Evolutionary conservation across 2,797 vertebrate genomes (phyloP), one percentile per base, ranked within the genome.

Genomic region (Corythornis leucogaster): DNA sequence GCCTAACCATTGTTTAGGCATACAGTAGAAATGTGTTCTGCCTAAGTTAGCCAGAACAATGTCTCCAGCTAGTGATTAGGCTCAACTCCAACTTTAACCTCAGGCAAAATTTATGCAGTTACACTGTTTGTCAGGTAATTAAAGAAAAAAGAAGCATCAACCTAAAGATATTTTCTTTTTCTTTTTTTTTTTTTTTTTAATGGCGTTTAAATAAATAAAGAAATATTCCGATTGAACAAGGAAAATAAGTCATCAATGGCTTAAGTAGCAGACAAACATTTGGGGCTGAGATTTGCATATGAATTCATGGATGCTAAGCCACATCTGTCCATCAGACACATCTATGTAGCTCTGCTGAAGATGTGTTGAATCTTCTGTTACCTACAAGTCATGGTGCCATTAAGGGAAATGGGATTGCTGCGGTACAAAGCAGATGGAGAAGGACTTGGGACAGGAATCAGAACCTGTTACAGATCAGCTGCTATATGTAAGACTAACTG

Each of bases 21-120:
- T 89, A 90, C 28, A 77, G 95, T 93, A 97, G 95, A 94, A 97
- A 97, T 96, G 80, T 58, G 92, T 97, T 97, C 96, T 96, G 96
- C 97, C 97, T 97, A 97, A 94, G 87, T 98, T 97, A 97, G 93
- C 97, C 93, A 93, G 96, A 97, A 97, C 97, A 98, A 96, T 97
- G 94, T 94, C 94, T 98, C 94, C 93, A 95, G 93, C 94, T 96
- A 96, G 92, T 94, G 95, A 97, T 97, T 97, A 97, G 96, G 96
- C 96, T 96, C 38, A 48, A 87, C 79, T 97, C 96, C 97, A 98
- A 35, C 82, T 95, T 97, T 96, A 94, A 97, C 96, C 94, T 96
- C 87, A 90, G 95, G 94, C 96, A 96, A 95, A 96, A 96, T 96
- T 94, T 95, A 95, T 96, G 92, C 80, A 97, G 82, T 82, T 97